Evolutionary conservation across 2,888 invertebrate species (phyloP).

Genomic region (Scelioninae gen. 2): DNA sequence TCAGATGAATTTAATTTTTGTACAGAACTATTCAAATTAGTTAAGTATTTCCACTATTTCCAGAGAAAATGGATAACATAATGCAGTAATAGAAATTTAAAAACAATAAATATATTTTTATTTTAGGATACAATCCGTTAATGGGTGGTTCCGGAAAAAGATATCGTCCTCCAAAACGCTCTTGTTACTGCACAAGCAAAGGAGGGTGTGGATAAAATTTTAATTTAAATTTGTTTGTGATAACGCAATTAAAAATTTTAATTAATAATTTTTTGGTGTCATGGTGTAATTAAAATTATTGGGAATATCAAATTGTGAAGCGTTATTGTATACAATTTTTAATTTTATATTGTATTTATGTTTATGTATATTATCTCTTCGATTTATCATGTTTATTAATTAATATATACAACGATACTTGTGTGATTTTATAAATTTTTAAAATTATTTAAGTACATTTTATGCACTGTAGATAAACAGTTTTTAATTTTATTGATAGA

Average conservation of each 20-base stretch:
- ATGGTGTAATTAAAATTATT: background rate
- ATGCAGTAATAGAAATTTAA: too few relatives aligned
- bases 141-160: slow-evolving; percentile 69
- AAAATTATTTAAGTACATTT: slow-evolving; percentile 5
- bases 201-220: slow-evolving; percentile 71
- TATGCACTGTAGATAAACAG: slow-evolving; percentile 14
- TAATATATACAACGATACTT: background rate
- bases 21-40: too few relatives aligned
- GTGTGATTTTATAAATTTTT: background rate
- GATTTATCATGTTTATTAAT: background rate
- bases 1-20: too few relatives aligned
- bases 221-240: background rate
- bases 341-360: slow-evolving; percentile 8
- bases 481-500: too few relatives aligned
- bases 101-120: background rate
- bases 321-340: slow-evolving; percentile 10
- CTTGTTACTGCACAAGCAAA: slow-evolving; percentile 67
- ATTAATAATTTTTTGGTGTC: slow-evolving; percentile 4
- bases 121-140: slow-evolving; percentile 72
- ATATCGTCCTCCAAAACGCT: slow-evolving; percentile 72
- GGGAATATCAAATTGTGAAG: background rate
- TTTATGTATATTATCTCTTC: slow-evolving; percentile 7
- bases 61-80: too few relatives aligned
- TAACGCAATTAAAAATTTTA: background rate
- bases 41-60: too few relatives aligned